A percentile compares a stretch with the other conserved stretches of the same genome.
Conservation (phyloP, 2,113 vertebrate species). For the Nothoprocta perdicaria region DNA sequence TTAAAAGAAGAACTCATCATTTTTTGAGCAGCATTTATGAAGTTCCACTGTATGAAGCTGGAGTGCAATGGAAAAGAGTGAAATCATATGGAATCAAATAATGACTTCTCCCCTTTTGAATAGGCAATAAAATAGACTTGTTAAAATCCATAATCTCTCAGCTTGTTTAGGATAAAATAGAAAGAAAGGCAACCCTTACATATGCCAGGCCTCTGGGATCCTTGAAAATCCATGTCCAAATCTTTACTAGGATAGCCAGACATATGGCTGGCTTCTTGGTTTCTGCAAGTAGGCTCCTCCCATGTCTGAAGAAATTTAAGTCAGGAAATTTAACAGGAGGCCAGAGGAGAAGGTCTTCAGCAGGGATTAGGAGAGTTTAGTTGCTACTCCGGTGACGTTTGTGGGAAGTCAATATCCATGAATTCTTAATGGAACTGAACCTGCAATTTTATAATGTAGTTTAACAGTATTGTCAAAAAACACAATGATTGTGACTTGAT, state of each 20-base stretch:
- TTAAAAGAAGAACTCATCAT: neutral
- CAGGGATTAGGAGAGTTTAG: neutral
- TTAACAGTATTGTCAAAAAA: neutral
- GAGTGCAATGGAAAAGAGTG: neutral
- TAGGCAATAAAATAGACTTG: neutral
- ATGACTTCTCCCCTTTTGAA: neutral
- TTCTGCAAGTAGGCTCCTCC: neutral
- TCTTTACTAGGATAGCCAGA: neutral
- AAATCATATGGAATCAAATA: neutral
- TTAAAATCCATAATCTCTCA: neutral
- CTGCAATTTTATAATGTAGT: neutral
- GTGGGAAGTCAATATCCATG: neutral
- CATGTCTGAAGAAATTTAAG: neutral
- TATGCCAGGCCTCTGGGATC: neutral
- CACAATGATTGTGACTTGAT: neutral
- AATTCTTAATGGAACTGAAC: neutral
- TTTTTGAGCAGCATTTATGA: neutral
- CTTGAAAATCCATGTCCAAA: neutral
- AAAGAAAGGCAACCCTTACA: neutral
- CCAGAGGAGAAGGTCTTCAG: neutral
- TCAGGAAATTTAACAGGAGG: neutral
- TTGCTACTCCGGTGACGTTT: neutral
- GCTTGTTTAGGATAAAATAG: neutral
- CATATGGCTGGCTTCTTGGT: fast-evolving
- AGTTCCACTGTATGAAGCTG: neutral